A percentile compares a stretch with the other conserved stretches of the same genome.
These are phyloP conservation scores for Atractosteus spatula DNA, from an alignment of 2,113 vertebrate species.

Conservation along the genomic window DNA sequence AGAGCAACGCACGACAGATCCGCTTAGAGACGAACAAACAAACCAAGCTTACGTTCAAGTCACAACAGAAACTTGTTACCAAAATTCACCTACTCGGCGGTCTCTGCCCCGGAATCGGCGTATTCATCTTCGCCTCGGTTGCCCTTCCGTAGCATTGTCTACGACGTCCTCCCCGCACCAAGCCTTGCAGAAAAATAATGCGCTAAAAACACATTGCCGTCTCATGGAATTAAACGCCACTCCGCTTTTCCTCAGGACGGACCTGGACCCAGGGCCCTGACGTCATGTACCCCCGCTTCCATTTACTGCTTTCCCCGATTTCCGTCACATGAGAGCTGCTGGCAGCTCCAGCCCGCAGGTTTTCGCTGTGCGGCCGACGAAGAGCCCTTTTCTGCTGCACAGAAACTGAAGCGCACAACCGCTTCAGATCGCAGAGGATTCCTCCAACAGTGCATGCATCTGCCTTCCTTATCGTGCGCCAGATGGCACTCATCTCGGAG, in stretches of 20 bases:
- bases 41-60: background rate
- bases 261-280: slow-evolving; percentile 2
- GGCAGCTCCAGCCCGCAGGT: background rate
- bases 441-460: background rate
- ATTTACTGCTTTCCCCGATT: background rate
- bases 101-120: slow-evolving; percentile 59
- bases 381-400: too few species aligned
- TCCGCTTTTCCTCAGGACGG: background rate
- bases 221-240: background rate
- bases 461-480: slow-evolving; percentile 41
- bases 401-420: too few species aligned
- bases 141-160: slow-evolving; percentile 40
- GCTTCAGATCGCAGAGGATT: too few species aligned
- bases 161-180: background rate
- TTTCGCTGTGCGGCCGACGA: background rate
- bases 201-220: background rate
- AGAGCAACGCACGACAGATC: slow-evolving; percentile 1
- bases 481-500: too few species aligned
- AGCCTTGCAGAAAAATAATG: background rate
- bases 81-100: slow-evolving; percentile 55
- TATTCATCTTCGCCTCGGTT: slow-evolving; percentile 41
- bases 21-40: slow-evolving; percentile 28
- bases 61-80: background rate
- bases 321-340: background rate
- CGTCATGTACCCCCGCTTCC: too few species aligned